Percentiles rank a stretch among this genome's conserved stretches.
phyloP scores from a whole-genome alignment of 1,140 invertebrate genomes.

The Ladona fulva region DNA sequence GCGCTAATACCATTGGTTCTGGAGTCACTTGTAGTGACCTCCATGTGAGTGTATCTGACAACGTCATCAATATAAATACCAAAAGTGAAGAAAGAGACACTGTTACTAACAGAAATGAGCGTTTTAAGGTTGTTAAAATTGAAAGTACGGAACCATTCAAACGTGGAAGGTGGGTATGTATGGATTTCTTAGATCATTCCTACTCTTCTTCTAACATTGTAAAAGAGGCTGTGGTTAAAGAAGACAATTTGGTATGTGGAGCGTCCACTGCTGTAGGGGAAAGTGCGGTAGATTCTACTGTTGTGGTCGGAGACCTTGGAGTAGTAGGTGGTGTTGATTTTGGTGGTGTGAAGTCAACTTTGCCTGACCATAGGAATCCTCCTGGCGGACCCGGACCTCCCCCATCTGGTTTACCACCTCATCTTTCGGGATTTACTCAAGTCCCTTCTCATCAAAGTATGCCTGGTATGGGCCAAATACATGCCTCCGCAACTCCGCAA shows the following conservation, averaged over 20 bases:
- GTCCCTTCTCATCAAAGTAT: neutral
- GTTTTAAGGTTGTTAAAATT: conserved; percentile 95
- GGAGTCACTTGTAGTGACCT: conserved; percentile 37
- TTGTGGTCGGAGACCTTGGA: neutral
- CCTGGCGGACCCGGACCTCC: neutral
- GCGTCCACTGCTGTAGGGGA: neutral
- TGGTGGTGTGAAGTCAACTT: neutral
- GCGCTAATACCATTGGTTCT: conserved; percentile 16
- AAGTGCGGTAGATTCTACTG: neutral
- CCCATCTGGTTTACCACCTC: neutral
- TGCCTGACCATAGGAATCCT: conserved; percentile 4
- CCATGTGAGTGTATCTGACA: conserved; percentile 51
- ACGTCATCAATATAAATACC: conserved; percentile 49
- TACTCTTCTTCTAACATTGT: conserved; percentile 13
- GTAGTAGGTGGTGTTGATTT: neutral
- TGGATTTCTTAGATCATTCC: conserved; percentile 84
- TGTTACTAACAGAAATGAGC: conserved; percentile 55
- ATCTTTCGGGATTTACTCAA: neutral
- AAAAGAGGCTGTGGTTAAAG: neutral
- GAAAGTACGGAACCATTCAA: conserved; percentile 90
- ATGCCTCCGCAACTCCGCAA: neutral
- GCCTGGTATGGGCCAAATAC: neutral
- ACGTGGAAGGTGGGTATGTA: conserved; percentile 87
- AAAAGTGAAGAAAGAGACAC: conserved; percentile 46
- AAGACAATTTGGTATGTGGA: conserved; percentile 5